A percentile compares a stretch with the other conserved stretches of the same genome.
Conservation (phyloP, 2,113 vertebrate species). For the Sapayoa aenigma region DNA sequence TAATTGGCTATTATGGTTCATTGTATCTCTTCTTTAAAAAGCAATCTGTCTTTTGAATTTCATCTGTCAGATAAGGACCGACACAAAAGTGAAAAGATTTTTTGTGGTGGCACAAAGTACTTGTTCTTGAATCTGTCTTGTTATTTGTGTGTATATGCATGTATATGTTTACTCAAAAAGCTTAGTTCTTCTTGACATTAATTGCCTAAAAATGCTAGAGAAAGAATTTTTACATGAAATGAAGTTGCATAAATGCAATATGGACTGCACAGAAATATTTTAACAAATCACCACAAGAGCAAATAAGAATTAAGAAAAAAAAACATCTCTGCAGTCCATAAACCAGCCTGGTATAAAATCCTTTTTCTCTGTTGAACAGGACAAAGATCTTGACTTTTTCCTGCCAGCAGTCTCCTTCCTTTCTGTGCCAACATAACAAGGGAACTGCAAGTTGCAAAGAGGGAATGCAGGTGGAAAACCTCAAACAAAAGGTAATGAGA, state of each 20-base stretch:
- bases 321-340: not conserved
- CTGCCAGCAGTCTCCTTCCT: not conserved
- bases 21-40: not conserved
- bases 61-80: not conserved
- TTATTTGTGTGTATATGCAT: not conserved
- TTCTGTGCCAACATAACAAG: not conserved
- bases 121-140: not conserved
- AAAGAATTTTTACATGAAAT: not conserved
- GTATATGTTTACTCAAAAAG: not conserved
- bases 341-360: not conserved
- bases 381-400: not conserved
- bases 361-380: not conserved
- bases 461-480: not conserved
- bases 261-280: not conserved
- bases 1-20: not conserved
- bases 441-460: not conserved
- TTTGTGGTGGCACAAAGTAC: not conserved
- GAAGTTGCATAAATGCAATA: not conserved
- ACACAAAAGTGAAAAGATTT: not conserved
- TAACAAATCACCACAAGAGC: not conserved
- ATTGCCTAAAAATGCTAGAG: not conserved
- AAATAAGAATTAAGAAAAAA: not conserved
- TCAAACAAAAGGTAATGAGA: not conserved
- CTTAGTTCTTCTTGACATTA: not conserved
- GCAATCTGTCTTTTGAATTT: not conserved